These are phyloP conservation scores for Zelostemma sp. DNA, from an alignment of 1,140 invertebrate species.

Conservation along the genomic window DNA sequence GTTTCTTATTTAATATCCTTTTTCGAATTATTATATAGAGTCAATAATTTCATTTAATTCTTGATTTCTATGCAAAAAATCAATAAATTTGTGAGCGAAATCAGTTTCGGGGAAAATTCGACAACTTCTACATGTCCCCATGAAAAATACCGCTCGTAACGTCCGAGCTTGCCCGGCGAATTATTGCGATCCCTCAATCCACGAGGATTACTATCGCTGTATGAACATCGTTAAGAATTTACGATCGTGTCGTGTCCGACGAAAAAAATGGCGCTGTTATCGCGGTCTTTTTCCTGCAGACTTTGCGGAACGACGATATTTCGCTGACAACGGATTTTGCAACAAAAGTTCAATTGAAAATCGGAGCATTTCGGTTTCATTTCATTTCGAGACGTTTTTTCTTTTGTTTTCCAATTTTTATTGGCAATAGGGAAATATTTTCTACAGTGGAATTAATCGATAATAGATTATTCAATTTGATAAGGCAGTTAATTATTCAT, in stretches of 20 bases:
- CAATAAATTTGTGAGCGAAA: no score
- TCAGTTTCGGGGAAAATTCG: no score
- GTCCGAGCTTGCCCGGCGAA: slow-evolving; percentile 24
- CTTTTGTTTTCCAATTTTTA: no score
- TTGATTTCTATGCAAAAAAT: no score
- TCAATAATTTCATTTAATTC: no score
- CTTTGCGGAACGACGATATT: not conserved
- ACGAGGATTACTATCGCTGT: slow-evolving; percentile 38
- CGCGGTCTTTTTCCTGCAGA: not conserved
- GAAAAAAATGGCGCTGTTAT: not conserved
- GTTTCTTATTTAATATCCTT: no score
- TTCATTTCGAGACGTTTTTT: no score
- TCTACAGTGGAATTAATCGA: no score
- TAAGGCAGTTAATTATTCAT: no score
- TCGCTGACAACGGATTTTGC: not conserved
- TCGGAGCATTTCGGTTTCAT: not conserved
- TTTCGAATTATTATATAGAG: no score
- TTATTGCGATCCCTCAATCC: slow-evolving; percentile 49
- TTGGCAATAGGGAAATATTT: no score
- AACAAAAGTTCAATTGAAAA: not conserved
- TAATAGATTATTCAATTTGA: no score
- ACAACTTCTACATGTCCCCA: not conserved
- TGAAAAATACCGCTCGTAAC: slow-evolving; percentile 41
- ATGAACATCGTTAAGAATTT: slow-evolving; percentile 43
- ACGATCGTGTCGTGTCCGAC: slow-evolving; percentile 11